Base-by-base conservation (phyloP, 2,797 vertebrate species). In the Chrosomus eos region DNA sequence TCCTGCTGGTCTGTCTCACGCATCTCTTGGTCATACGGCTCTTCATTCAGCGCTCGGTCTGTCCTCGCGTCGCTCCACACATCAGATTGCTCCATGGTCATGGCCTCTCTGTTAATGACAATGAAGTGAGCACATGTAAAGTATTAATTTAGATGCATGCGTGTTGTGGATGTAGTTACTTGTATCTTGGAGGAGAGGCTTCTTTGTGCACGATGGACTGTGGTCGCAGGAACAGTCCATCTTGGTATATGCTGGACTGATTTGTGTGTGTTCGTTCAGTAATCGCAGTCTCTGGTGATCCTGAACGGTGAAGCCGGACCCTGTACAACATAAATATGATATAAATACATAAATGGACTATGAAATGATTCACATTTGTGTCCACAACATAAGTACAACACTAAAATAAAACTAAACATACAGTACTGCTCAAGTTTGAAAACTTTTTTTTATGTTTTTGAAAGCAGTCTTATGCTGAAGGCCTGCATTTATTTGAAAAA, bases 201-300 rank as follows among this genome's bases (percentile, higher is more conserved):
- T 76, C 23, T 72, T 0, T 40, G n/a, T 62, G 28, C 36, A 10
- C 0, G 13, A 71, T 82, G 48, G 64, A 89, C 90, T 88, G 86
- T 0, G 87, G 85, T 58, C 91, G 90, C 26, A 93, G 60, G 6
- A 87, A 1, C 18, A 82, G 90, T 38, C 87, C 92, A 0, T 85
- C 87, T 10, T 87, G 64, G 45, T 70, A 90, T 70, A 86, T 86
- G 82, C 90, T 92, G 67, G 81, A 82, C 73, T 33, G 86, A 51
- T 89, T 87, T 60, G 68, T 60, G 1, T 90, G 55, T 0, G 93
- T 94, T 9, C 81, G 68, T 33, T 81, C 83, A 6, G 92, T 93
- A 81, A 80, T 87, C 5, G 87, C 53, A 0, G 93, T 95, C 86
- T 94, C 92, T 53, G 93, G 93, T 45, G 90, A 95, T 0, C 74